Percentiles rank a stretch among this genome's conserved stretches.
Evolutionary conservation across 2,888 invertebrate genomes (phyloP).

Genomic region (Epinotia nisella): DNA sequence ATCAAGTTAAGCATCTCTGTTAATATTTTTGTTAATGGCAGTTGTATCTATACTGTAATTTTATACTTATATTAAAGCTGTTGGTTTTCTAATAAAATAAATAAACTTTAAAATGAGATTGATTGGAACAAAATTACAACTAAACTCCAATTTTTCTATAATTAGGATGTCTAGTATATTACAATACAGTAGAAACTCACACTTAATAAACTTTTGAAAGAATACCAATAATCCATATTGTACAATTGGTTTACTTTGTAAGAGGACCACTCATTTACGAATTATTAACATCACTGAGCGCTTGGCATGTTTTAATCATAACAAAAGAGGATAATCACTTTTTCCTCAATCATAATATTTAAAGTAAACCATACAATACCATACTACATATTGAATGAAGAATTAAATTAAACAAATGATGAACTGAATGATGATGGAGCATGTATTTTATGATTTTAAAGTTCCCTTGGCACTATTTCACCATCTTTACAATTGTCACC

Average conservation of each 20-base stretch:
- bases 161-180: background rate
- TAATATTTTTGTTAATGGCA: too few relatives aligned
- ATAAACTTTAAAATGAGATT: background rate
- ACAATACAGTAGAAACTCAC: slow-evolving; percentile 7
- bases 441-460: too few relatives aligned
- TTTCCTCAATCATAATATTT: slow-evolving; percentile 10
- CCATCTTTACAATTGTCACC: too few relatives aligned
- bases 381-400: too few relatives aligned
- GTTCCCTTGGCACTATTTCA: too few relatives aligned
- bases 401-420: too few relatives aligned
- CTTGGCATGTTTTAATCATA: background rate
- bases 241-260: background rate
- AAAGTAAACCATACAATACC: background rate
- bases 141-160: background rate
- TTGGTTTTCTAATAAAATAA: too few relatives aligned
- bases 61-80: too few relatives aligned
- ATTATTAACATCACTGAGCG: background rate
- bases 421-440: too few relatives aligned
- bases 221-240: slow-evolving; percentile 7
- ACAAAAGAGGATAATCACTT: background rate
- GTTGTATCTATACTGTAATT: too few relatives aligned
- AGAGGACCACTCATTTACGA: background rate
- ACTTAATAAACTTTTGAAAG: slow-evolving; percentile 1
- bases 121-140: background rate
- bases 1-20: too few relatives aligned